Base-by-base conservation (phyloP, 2,113 vertebrate species). In the Siniperca knerii region DNA sequence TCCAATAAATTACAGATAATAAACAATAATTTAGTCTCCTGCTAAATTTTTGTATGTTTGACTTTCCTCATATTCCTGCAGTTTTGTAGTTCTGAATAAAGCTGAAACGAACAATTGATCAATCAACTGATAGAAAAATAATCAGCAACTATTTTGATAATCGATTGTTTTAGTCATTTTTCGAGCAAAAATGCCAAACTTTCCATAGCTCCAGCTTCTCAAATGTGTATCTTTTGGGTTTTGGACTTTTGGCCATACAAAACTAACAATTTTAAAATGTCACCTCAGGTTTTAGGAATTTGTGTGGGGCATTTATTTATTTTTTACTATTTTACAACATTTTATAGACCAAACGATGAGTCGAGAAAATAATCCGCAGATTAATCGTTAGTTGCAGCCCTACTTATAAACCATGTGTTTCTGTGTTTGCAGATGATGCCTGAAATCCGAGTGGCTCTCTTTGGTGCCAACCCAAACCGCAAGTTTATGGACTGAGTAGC, bases 381-480 rank as follows among this genome's bases (percentile, higher is more conserved):
- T 48, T 1, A 33, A 4, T 35, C 1, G 29, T 4, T 33, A 16
- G 12, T 20, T 29, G 23, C 70, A 15, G 33, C 1, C 9, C 6
- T 15, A 5, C n/a, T 48, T 23, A 48, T 29, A 15, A 44, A 29
- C 42, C 13, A 3, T 16, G 50, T 84, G 50, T 85, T 10, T 77
- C 15, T 82, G 60, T 92, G 69, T 93, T 84, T 77, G 80, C 95
- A 99, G 98, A 99, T 99, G 98, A 99, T 99, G 98, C 98, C 98
- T 80, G 98, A 98, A 87, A 96, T 99, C 81, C 95, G 98, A 88
- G 97, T 98, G 91, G 95, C 97, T 87, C 97, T 99, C 86, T 99
- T 99, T 37, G 98, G 98, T 82, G 96, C 96, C 87, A 99, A 99
- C 92, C 96, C 94, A 82, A 99, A 99, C 93, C 96, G 98, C 93